Evolutionary conservation across 2,113 vertebrate species (phyloP), one percentile per base, ranked within the genome.

Genomic region (Dipodomys stephensi): DNA sequence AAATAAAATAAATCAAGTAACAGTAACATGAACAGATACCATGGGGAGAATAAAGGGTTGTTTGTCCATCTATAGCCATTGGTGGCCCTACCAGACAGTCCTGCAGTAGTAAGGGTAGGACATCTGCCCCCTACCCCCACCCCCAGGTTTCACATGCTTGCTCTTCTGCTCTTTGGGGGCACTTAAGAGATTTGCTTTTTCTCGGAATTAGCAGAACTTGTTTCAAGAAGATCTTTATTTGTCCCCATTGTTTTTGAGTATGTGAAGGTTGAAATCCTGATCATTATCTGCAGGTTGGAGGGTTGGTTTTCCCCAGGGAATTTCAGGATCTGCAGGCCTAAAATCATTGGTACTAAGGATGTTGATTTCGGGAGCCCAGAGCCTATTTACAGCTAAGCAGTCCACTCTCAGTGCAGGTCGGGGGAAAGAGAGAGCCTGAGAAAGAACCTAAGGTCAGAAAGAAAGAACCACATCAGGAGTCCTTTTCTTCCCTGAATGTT

Each of bases 191-290:
- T 44, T 1, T 79, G 12, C 46, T 15, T 81, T 87, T 81, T 94
- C 32, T 91, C 60, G 80, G 77, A 39, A 53, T 87, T 91, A 87
- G 77, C 30, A 88, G 46, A 85, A 49, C 10, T 73, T 92, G 35
- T 77, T 92, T 94, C 87, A 91, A 86, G 32, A 32, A 32, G 57
- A 8, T 83, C 27, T 94, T 87, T 88, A 74, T 84, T 89, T 93
- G 49, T 88, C 65, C 73, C 91, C 67, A 39, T 53, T 89, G 69
- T 94, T 96, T 91, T 57, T 60, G 64, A 90, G 60, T 44, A 32
- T 89, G 18, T 85, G 84, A 84, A 82, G 85, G 92, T 92, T 96
- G 60, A 94, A 97, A 93, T 97, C 76, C 44, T 92, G 83, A 44
- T 94, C 88, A 86, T 90, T 80, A 92, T 20, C 65, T 49, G 68